phyloP scores from a whole-genome alignment of 2,888 invertebrate species.

The Acleris laterana region DNA sequence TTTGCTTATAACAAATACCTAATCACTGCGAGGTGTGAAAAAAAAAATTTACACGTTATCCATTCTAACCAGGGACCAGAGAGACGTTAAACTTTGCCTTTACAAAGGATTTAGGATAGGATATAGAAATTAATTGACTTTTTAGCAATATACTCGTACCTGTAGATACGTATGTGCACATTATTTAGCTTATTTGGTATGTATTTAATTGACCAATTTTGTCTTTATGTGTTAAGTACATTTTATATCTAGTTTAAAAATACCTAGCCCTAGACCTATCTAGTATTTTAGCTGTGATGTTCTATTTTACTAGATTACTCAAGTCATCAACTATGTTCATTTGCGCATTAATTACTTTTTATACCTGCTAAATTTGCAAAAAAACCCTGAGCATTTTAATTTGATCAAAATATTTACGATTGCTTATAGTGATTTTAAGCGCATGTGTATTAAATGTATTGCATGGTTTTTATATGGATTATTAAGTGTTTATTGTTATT shows the following conservation, averaged over 20 bases:
- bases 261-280: too few species aligned
- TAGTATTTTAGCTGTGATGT: constrained; percentile 53
- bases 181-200: too few species aligned
- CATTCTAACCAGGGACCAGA: background rate
- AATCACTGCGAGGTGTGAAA: background rate
- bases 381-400: constrained; percentile 27
- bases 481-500: constrained; percentile 22
- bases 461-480: constrained; percentile 24
- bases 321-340: too few species aligned
- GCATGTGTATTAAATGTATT: constrained; percentile 28
- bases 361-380: constrained; percentile 33
- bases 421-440: constrained; percentile 33
- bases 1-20: constrained; percentile 7
- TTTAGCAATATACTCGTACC: too few species aligned
- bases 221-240: background rate
- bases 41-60: background rate
- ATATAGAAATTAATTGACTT: too few species aligned
- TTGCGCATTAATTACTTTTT: too few species aligned
- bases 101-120: too few species aligned
- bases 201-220: background rate
- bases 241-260: constrained; percentile 15
- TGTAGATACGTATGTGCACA: too few species aligned
- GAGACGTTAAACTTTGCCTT: too few species aligned
- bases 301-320: constrained; percentile 40
- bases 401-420: constrained; percentile 3